Evolutionary conservation across 2,888 invertebrate species (phyloP).

Genomic region (Eumerus sabulonum): DNA sequence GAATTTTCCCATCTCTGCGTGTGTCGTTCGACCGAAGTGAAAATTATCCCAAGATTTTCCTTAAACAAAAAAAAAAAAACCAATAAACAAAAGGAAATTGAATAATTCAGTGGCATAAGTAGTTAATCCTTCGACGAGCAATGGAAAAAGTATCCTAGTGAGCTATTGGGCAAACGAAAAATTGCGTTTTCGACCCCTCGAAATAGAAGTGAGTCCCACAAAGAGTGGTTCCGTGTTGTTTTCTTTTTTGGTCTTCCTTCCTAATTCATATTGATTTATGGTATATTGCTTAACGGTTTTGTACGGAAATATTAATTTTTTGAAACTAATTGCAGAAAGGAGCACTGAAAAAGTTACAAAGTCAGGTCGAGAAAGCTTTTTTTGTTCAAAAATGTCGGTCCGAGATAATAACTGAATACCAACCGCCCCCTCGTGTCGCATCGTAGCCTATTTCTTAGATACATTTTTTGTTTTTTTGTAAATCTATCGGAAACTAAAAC

Average conservation of each 20-base stretch:
- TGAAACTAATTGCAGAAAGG: conserved; percentile 1
- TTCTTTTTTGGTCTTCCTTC: not conserved
- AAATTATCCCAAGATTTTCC: conserved; percentile 18
- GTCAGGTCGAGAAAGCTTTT: conserved; percentile 44
- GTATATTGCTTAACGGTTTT: no score
- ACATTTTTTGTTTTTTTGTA: conserved; percentile 35
- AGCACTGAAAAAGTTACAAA: not conserved
- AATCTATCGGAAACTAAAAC: conserved; percentile 16
- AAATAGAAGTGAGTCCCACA: conserved; percentile 49
- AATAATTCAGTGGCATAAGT: conserved; percentile 19
- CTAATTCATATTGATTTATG: conserved; percentile 38
- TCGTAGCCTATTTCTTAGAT: conserved; percentile 60
- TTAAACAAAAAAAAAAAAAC: not conserved
- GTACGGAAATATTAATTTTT: no score
- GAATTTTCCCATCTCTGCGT: conserved; percentile 67
- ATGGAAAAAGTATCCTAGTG: conserved; percentile 63
- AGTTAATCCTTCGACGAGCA: conserved; percentile 9
- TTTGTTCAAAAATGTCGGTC: conserved; percentile 64
- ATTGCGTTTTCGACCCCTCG: conserved; percentile 28
- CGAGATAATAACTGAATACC: conserved; percentile 61
- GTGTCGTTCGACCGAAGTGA: conserved; percentile 59
- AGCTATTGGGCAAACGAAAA: conserved; percentile 30
- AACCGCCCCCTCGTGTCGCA: conserved; percentile 43
- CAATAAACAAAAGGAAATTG: conserved; percentile 8
- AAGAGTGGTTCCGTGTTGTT: conserved; percentile 36